Base-by-base conservation (phyloP, 2,888 invertebrate species). In the Seladonia tumulorum region DNA sequence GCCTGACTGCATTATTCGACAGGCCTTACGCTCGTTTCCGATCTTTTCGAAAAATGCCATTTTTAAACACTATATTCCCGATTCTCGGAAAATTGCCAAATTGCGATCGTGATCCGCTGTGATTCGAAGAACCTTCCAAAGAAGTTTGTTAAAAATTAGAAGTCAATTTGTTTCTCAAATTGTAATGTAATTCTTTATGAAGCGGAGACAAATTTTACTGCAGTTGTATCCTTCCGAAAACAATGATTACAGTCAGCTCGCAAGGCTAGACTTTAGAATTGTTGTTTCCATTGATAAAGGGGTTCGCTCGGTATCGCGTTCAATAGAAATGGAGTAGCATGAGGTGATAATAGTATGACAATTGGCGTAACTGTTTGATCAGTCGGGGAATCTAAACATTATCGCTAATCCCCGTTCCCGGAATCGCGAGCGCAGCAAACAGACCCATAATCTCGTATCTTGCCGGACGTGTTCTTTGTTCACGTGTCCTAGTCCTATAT, bases 21-120 rank as follows among this genome's bases (percentile, higher is more conserved):
- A 71, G 82, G 78, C 78, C 75, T 82, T 78, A 78, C 45, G 78
- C 78, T 84, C 78, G 84, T 82, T 81, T 81, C 42, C 42, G 42
- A 42, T 10, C 8, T 42, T 42, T 42, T 42, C 42, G 5, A 5
- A 42, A 8, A 42, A 8, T 1, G 5, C 1, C 8, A 8, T 8
- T 42, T 42, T 42, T 42, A 42, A 42, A 42, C 42, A 42, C 42
- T 42, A 8, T 10, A 8, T 42, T 42, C 8, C 42, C 42, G 42
- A 42, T 42, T 42, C 42, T 42, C 8, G 42, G 8, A 42, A 42
- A 42, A 42, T 42, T 42, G 42, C 35, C 35, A 35, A 35, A 35
- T 35, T 35, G 29, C 29, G 29, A 29, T 29, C 29, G 29, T 1
- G 29, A 42, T 42, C 39, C 0, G 8, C 39, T 42, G 5, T 42